Conservation (phyloP, 2,888 invertebrate genomes). For the Crepidodera aurea region DNA sequence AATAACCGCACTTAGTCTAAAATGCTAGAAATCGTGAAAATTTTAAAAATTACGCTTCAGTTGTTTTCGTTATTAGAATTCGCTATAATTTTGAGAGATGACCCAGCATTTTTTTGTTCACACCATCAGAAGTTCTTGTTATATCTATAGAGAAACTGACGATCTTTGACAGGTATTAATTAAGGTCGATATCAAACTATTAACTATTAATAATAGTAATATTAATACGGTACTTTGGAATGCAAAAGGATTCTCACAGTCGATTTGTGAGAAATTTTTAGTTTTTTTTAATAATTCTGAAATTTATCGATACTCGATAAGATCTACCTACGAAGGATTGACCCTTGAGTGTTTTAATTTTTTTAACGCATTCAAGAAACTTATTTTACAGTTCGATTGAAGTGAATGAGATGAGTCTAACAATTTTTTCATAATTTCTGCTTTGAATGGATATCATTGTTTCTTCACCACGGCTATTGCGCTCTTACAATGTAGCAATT, state of each 20-base stretch:
- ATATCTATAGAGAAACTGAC: conserved; percentile 21
- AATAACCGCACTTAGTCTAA: background rate
- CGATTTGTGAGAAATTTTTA: background rate
- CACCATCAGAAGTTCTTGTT: conserved; percentile 14
- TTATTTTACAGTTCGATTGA: no score
- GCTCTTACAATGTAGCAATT: no score
- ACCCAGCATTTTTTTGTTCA: conserved; percentile 5
- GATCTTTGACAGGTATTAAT: conserved; percentile 25
- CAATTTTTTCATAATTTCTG: no score
- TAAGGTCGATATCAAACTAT: conserved; percentile 6
- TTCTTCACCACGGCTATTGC: no score
- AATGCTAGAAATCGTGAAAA: conserved; percentile 5
- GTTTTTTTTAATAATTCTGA: no score
- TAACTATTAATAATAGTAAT: conserved; percentile 11
- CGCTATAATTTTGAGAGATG: conserved; percentile 11
- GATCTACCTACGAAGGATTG: no score
- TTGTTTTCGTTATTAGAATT: background rate
- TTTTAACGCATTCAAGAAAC: no score
- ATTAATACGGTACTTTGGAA: background rate
- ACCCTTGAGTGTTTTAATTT: no score
- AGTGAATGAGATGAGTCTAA: no score
- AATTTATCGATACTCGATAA: no score
- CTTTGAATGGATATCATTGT: no score
- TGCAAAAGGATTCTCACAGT: background rate
- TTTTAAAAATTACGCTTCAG: background rate